A percentile compares a stretch with the other conserved stretches of the same genome.
Conservation (phyloP, 2,113 vertebrate genomes). For the Acinonyx jubatus region DNA sequence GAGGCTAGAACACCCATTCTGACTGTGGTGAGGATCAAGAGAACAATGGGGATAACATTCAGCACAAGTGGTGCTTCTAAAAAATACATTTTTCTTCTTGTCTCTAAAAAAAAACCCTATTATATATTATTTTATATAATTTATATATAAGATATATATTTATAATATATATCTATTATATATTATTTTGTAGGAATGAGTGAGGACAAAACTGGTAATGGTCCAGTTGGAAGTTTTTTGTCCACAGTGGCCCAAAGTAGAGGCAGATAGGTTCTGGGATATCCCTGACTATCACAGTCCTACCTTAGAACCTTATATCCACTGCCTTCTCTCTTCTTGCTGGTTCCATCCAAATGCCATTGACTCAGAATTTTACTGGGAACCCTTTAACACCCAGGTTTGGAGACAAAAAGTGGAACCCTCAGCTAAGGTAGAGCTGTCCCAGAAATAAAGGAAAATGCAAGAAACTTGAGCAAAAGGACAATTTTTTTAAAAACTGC, state of each 20-base stretch:
- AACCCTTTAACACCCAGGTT: background rate
- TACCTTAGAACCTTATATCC: background rate
- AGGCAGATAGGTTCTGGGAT: background rate
- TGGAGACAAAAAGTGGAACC: background rate
- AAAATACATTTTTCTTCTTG: background rate
- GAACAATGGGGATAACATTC: background rate
- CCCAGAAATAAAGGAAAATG: background rate
- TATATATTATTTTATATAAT: background rate
- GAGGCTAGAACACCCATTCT: background rate
- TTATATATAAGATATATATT: too few relatives aligned
- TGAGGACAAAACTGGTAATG: background rate
- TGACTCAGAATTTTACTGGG: background rate
- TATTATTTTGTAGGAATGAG: background rate
- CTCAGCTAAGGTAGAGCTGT: background rate
- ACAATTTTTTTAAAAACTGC: background rate
- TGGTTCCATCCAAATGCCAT: background rate
- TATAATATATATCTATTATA: background rate
- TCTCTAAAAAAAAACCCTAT: background rate
- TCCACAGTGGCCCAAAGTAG: background rate
- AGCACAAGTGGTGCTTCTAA: background rate
- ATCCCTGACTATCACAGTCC: background rate
- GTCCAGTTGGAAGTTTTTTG: slow-evolving; percentile 11
- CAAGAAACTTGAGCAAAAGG: background rate
- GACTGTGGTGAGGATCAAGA: background rate
- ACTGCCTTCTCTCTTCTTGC: background rate